Percentiles rank a stretch among this genome's conserved stretches.
Conservation (phyloP, 2,888 invertebrate species). For the Gryllus longicercus region DNA sequence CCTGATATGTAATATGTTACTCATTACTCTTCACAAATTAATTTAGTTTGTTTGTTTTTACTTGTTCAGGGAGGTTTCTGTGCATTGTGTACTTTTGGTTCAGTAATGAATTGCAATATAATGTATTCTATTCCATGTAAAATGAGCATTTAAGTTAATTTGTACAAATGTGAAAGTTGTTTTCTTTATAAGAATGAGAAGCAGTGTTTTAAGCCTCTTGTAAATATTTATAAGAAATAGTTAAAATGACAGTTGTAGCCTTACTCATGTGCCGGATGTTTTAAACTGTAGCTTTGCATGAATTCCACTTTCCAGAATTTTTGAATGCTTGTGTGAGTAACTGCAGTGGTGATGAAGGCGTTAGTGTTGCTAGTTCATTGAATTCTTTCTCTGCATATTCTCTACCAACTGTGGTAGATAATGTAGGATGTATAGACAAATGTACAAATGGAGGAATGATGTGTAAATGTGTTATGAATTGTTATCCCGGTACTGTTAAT, state of each 20-base stretch:
- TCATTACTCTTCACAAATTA: no score
- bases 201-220: neutral
- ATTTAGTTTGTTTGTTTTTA: no score
- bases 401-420: neutral
- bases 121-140: no score
- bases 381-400: neutral
- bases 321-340: neutral
- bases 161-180: no score
- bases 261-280: neutral
- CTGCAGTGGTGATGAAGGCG: neutral
- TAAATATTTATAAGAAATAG: neutral
- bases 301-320: neutral
- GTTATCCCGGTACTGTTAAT: constrained; percentile 10
- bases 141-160: no score
- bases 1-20: no score
- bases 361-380: neutral
- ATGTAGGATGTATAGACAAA: neutral
- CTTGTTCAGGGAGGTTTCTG: no score
- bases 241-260: neutral
- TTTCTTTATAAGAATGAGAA: no score
- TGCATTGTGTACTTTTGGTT: no score
- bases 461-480: constrained; percentile 2
- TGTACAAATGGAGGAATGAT: neutral
- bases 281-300: neutral
- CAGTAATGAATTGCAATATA: no score